Conservation (phyloP, 2,888 invertebrate species). For the Diarsia dahlii region DNA sequence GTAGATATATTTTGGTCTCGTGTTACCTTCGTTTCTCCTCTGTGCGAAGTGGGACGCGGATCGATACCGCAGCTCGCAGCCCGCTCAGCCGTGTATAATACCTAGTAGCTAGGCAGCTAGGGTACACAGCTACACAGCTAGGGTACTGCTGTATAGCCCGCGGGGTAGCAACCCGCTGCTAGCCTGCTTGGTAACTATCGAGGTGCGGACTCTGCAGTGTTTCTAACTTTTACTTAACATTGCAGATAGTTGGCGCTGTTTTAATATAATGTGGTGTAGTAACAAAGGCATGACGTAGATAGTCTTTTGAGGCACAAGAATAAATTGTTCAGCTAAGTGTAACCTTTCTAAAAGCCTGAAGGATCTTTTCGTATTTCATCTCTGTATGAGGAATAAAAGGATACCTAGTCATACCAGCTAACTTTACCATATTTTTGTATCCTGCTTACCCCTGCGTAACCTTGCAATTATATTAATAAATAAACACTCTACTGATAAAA, state of each 20-base stretch:
- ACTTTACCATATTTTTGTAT: background rate
- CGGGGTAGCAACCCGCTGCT: slow-evolving; percentile 11
- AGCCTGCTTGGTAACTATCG: background rate
- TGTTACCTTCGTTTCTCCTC: slow-evolving; percentile 58
- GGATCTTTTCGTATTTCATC: background rate
- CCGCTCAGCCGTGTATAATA: background rate
- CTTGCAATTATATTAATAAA: slow-evolving; percentile 14
- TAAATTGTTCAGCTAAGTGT: background rate
- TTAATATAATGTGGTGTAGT: background rate
- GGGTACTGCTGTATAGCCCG: background rate
- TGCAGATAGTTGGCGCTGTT: slow-evolving; percentile 33
- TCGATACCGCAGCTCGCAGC: slow-evolving; percentile 47
- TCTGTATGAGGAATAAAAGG: background rate
- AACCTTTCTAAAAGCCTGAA: background rate
- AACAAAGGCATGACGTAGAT: background rate
- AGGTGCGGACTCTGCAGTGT: slow-evolving; percentile 22
- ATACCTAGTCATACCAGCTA: too few species aligned
- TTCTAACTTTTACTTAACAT: slow-evolving; percentile 42
- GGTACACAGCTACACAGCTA: too few species aligned
- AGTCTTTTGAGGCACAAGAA: background rate
- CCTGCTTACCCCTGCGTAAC: slow-evolving; percentile 7
- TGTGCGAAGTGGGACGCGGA: slow-evolving; percentile 35
- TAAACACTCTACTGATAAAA: slow-evolving; percentile 11
- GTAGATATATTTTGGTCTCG: slow-evolving; percentile 36
- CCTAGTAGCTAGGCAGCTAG: background rate